These are phyloP conservation scores for Pachydiplax longipennis DNA, from an alignment of 2,888 invertebrate species.

Conservation along the genomic window DNA sequence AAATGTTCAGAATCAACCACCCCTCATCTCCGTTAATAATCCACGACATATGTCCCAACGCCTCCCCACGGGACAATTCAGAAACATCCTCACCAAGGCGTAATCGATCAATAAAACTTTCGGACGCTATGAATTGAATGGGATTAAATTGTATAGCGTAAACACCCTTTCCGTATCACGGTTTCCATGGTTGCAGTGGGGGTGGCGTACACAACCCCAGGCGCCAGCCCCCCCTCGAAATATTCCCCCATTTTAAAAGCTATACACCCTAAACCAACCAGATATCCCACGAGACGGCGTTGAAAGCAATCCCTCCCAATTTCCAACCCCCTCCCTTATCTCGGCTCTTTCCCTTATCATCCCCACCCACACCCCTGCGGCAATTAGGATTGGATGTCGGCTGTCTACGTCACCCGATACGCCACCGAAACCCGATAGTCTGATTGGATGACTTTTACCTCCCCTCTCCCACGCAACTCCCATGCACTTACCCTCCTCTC, in stretches of 20 bases:
- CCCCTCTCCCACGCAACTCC: not conserved
- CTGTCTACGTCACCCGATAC: conserved; percentile 12
- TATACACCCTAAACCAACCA: not conserved
- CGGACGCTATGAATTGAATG: not conserved
- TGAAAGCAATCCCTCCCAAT: not conserved
- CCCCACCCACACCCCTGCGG: not conserved
- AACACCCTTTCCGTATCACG: not conserved
- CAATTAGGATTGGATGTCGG: conserved; percentile 31
- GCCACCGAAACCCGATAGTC: conserved; percentile 7
- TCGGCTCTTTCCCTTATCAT: not conserved
- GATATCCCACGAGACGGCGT: not conserved
- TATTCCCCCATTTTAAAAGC: not conserved
- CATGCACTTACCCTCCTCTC: not conserved
- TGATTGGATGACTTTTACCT: conserved; percentile 5
- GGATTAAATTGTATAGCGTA: not conserved
- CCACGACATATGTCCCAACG: not conserved
- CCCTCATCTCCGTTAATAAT: too few relatives aligned
- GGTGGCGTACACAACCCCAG: not conserved
- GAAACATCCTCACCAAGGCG: not conserved
- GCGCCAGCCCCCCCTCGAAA: not conserved
- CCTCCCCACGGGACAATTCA: not conserved
- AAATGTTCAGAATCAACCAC: too few relatives aligned
- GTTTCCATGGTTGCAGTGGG: not conserved
- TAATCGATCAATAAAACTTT: not conserved
- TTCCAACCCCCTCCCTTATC: not conserved